These are phyloP conservation scores for Scrobipalpa costella DNA, from an alignment of 2,888 invertebrate species.

Conservation along the genomic window DNA sequence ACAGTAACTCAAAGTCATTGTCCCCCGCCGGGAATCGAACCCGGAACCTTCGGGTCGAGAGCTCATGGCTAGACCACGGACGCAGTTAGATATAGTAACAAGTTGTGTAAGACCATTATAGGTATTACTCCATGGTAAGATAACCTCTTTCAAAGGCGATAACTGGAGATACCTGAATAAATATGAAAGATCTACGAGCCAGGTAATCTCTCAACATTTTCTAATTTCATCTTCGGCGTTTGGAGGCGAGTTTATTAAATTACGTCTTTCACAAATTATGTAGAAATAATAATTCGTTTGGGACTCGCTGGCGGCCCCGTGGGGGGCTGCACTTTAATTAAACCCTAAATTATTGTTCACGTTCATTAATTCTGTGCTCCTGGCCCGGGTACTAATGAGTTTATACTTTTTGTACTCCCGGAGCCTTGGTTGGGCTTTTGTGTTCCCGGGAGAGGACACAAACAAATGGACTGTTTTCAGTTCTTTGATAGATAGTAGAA, in stretches of 20 bases:
- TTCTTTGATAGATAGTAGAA: neutral
- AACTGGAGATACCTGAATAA: neutral
- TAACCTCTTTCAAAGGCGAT: neutral
- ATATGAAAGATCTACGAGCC: neutral
- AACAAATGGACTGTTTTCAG: constrained; percentile 11
- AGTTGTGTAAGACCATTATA: too few species aligned
- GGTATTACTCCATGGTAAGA: too few species aligned
- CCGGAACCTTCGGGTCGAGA: too few species aligned
- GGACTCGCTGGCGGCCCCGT: constrained; percentile 55
- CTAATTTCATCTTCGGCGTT: constrained; percentile 29
- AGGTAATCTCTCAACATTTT: constrained; percentile 18
- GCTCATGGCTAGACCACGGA: too few species aligned
- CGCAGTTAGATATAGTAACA: too few species aligned
- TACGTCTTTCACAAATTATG: constrained; percentile 77
- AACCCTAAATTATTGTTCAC: constrained; percentile 81
- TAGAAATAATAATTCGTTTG: constrained; percentile 69
- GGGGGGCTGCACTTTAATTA: constrained; percentile 79
- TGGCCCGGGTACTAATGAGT: constrained; percentile 75
- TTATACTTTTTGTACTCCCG: constrained; percentile 69
- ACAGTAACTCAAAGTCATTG: too few species aligned
- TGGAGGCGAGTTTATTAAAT: constrained; percentile 67
- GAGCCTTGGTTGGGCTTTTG: constrained; percentile 41
- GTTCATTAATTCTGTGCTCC: constrained; percentile 79
- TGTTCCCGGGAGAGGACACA: constrained; percentile 36
- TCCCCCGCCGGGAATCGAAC: too few species aligned